Base-by-base conservation (phyloP, 2,888 invertebrate species). In the Ennomos fuscantarius region DNA sequence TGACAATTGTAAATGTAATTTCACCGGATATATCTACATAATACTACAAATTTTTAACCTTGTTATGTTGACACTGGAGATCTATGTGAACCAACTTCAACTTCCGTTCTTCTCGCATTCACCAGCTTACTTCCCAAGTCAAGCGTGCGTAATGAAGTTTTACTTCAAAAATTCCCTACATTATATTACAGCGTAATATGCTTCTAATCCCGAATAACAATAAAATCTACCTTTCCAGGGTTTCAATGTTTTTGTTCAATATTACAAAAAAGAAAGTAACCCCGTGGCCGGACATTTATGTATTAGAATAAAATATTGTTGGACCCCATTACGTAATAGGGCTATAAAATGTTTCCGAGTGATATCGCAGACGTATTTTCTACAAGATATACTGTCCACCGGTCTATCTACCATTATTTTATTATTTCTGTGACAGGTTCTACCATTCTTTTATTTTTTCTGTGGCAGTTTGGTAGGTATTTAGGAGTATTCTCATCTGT, bases 321-420 rank as follows among this genome's bases (percentile, higher is more conserved):
- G 73, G 77, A 74, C 78, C 82, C 82, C 75, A 84, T 86, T 84
- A 83, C 76, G 75, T 81, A 79, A 86, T 82, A 78, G 77, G 71
- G 76, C 78, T 72, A 84, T 87, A 87, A 86, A 86, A 86, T 74
- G 74, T 84, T 87, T 86, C 84, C 85, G 81, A 76, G 73, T 78
- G 81, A 86, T 86, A 83, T 84, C 79, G 75, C 78, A 64, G 72
- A 72, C 76, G 74, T 76, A 78, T 80, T 76, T 74, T 70, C 65
- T 71, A 72, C 68, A 74, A 79, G 74, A 74, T 70, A 69, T 70
- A 77, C 69, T 48, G 66, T 68, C 63, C 68, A 73, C 67, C 67
- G 68, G 66, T 69, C 61, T 56, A 66, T 62, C 62, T 66, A 61
- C 53, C 59, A 24, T 48, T 44, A 31, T 52, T 45, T 54, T 54